phyloP scores from a whole-genome alignment of 2,888 invertebrate species.

The Cinara cedri region DNA sequence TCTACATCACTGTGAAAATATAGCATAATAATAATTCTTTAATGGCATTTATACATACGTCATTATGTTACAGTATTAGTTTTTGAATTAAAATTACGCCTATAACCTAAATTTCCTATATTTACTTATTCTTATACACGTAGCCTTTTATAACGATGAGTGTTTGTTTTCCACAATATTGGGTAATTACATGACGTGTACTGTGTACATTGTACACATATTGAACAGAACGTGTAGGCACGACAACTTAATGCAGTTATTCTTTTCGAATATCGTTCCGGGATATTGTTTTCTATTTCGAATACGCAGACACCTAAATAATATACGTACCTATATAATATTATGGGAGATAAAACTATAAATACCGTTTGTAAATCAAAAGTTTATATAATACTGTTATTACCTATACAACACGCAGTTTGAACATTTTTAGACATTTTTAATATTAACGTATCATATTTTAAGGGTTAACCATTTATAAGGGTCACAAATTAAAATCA shows the following conservation, averaged over 20 bases:
- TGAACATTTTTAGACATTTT: neutral
- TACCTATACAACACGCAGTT: neutral
- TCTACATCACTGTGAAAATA: neutral
- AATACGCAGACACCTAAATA: neutral
- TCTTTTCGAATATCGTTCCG: neutral
- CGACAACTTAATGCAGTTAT: neutral
- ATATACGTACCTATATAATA: too few species aligned
- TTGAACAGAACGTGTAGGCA: neutral
- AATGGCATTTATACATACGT: slow-evolving; percentile 20
- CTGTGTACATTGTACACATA: neutral
- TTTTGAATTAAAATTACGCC: neutral
- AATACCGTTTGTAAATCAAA: neutral
- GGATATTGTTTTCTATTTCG: neutral
- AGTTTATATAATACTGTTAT: neutral
- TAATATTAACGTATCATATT: neutral
- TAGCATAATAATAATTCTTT: neutral
- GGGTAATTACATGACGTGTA: neutral
- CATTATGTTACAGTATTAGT: slow-evolving; percentile 5
- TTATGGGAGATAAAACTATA: neutral
- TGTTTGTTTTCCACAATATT: slow-evolving; percentile 14
- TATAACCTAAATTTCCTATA: neutral
- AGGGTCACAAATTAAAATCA: too few species aligned
- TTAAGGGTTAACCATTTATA: too few species aligned
- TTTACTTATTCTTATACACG: neutral
- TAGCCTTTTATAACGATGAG: neutral